These are phyloP conservation scores for Pteropus rufus DNA, from an alignment of 2,797 vertebrate species.

Conservation along the genomic window DNA sequence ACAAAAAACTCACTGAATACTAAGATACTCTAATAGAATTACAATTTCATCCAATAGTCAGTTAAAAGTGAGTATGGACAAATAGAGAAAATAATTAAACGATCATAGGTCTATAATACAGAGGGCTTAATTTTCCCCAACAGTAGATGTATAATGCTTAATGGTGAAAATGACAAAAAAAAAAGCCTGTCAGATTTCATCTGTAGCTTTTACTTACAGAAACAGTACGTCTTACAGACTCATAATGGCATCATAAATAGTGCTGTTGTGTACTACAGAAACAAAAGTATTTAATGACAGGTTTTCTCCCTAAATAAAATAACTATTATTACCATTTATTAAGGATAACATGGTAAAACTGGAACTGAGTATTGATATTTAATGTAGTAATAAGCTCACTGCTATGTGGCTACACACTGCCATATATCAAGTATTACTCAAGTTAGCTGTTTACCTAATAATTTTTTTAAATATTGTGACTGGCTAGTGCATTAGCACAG, in stretches of 20 bases:
- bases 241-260: conserved; percentile 54
- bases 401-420: conserved; percentile 63
- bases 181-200: conserved; percentile 58
- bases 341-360: conserved; percentile 75
- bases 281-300: conserved; percentile 67
- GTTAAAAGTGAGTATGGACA: not conserved
- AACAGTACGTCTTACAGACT: conserved; percentile 43
- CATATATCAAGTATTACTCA: conserved; percentile 70
- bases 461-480: conserved; percentile 54
- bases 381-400: conserved; percentile 64
- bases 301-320: conserved; percentile 56
- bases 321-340: conserved; percentile 62
- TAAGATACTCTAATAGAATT: not conserved
- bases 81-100: not conserved
- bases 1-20: not conserved
- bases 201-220: conserved; percentile 24
- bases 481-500: conserved; percentile 68
- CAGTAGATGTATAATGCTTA: conserved; percentile 50
- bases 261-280: conserved; percentile 57
- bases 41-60: not conserved
- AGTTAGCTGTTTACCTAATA: conserved; percentile 72
- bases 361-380: conserved; percentile 61
- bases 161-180: conserved; percentile 22
- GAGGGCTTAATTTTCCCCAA: not conserved
- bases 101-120: not conserved